Base-by-base conservation (phyloP, 2,113 vertebrate species). In the Guaruba guarouba region DNA sequence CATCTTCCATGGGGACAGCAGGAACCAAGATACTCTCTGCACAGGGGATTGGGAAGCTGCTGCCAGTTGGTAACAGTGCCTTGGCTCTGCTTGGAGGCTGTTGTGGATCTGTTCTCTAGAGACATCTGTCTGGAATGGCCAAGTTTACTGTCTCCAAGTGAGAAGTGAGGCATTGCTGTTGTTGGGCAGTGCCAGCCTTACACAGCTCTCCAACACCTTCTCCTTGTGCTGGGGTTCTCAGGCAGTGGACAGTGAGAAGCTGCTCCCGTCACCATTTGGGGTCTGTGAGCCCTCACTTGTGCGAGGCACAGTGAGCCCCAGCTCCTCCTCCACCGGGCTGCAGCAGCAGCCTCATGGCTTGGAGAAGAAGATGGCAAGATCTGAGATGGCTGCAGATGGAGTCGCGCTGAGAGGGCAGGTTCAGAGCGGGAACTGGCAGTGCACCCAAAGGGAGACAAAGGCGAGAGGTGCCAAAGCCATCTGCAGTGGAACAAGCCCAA, bases 401-500 rank as follows among this genome's bases (percentile, higher is more conserved):
- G 73, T 14, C 0, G 4, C 0, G 33, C 78, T 35, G 90, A 62
- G 37, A 54, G 68, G 83, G 83, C 52, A 35, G 92, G 41, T 9
- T 87, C 2, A 2, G 76, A 63, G 88, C 28, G 55, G 37, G 95
- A 96, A 3, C 88, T 93, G 95, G 95, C 95, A 97, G 91, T 44
- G 3, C 88, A 97, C 86, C 95, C 95, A 12, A 61, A 61, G 2
- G 0, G 80, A 93, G 89, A 92, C 82, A 83, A 85, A 76, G 82
- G 93, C 29, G 1, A 90, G 89, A 89, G 81, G 66, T 87, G 95
- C 95, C 91, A 87, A n/a, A 92, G 89, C 94, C 91, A 90, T 96
- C 95, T 95, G 96, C 96, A 77, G 86, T 87, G 92, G 93, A 86
- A 93, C 87, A 85, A 93, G 79, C 33, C 69, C 93, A 76, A 66